Evolutionary conservation across 2,113 vertebrate species (phyloP).

Genomic region (Tachycineta bicolor): DNA sequence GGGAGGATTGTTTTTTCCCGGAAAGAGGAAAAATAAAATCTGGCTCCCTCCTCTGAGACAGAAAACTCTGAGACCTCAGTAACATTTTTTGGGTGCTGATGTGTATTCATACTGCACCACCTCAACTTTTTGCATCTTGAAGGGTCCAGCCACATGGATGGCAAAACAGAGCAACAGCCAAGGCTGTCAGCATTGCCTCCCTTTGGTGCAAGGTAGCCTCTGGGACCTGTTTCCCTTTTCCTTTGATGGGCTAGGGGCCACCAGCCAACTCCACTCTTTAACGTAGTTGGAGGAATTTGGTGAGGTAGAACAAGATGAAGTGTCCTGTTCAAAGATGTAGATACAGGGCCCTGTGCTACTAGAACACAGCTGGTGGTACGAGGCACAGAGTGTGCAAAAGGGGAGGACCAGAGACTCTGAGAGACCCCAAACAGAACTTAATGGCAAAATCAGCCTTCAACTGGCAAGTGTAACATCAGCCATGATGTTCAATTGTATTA

Average conservation of each 20-base stretch:
- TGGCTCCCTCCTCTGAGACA: not conserved
- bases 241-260: not conserved
- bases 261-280: not conserved
- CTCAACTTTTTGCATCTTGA: not conserved
- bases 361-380: not conserved
- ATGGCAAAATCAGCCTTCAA: not conserved
- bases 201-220: not conserved
- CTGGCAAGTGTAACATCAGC: not conserved
- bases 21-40: not conserved
- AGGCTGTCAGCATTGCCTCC: not conserved
- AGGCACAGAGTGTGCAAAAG: not conserved
- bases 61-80: not conserved
- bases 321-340: not conserved
- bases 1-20: not conserved
- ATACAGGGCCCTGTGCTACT: accelerated
- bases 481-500: accelerated
- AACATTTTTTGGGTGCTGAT: not conserved
- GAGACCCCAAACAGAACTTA: not conserved
- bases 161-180: not conserved
- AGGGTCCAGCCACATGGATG: not conserved
- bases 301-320: not conserved
- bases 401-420: not conserved
- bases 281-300: not conserved
- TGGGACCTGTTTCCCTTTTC: not conserved
- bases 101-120: not conserved